These are phyloP conservation scores for Lampris megalopsis DNA, from an alignment of 2,113 vertebrate species.

Conservation along the genomic window DNA sequence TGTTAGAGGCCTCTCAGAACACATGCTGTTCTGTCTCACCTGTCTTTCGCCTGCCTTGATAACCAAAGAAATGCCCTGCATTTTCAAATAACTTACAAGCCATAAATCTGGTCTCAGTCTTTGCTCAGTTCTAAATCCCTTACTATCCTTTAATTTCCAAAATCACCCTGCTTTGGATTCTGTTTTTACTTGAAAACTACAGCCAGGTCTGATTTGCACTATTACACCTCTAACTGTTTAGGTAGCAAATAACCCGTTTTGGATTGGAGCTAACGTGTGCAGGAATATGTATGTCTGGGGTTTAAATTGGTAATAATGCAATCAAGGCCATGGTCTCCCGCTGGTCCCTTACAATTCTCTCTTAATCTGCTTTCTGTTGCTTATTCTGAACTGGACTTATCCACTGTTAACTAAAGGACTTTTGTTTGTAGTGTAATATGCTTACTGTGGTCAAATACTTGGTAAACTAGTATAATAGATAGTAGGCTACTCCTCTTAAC, in stretches of 20 bases:
- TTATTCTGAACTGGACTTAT: constrained; percentile 67
- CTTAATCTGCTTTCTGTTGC: constrained; percentile 27
- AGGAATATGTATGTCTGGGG: constrained; percentile 1
- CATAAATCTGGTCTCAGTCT: constrained; percentile 52
- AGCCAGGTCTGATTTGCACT: constrained; percentile 91
- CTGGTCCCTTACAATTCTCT: constrained; percentile 30
- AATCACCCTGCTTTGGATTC: constrained; percentile 64
- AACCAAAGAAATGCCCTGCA: constrained; percentile 73
- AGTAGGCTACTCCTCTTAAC: constrained; percentile 52
- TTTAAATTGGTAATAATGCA: constrained; percentile 47
- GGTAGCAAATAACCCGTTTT: constrained; percentile 56
- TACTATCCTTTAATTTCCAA: constrained; percentile 24
- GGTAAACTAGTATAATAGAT: constrained; percentile 63
- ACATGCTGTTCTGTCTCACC: constrained; percentile 27
- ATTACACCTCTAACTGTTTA: constrained; percentile 50
- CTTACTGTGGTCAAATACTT: constrained; percentile 59
- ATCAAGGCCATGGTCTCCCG: constrained; percentile 31
- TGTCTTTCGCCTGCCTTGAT: constrained; percentile 47
- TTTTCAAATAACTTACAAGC: constrained; percentile 61
- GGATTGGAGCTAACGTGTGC: constrained; percentile 26
- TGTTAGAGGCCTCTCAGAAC: constrained; percentile 24
- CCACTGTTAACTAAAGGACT: constrained; percentile 51
- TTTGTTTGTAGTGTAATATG: constrained; percentile 40
- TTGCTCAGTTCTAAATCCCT: constrained; percentile 6
- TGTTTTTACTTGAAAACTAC: constrained; percentile 89